Conservation (phyloP, 2,888 invertebrate species). For the Darwinula stevensoni region DNA sequence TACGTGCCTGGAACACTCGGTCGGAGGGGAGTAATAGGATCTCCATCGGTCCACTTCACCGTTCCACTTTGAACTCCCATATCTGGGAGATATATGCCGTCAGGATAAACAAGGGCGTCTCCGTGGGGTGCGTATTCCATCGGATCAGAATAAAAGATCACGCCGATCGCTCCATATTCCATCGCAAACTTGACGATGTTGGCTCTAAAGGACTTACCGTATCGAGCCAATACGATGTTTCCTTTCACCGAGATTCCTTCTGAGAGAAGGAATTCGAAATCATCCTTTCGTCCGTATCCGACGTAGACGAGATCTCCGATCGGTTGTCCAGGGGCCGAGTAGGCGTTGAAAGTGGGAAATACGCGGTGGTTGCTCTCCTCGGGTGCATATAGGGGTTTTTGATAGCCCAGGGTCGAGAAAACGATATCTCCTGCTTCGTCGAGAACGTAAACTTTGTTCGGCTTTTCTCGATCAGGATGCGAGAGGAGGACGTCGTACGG, state of each 20-base stretch:
- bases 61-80: conserved; percentile 21
- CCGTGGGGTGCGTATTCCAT: conserved; percentile 14
- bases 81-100: conserved; percentile 18
- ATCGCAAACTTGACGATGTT: conserved; percentile 16
- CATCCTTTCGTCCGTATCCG: conserved; percentile 18
- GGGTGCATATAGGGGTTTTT: conserved; percentile 1
- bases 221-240: conserved; percentile 20
- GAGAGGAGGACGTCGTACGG: too few relatives aligned
- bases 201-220: conserved; percentile 20
- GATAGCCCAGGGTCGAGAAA: conserved; percentile 6
- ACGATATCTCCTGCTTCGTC: conserved; percentile 1
- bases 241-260: conserved; percentile 15
- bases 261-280: conserved; percentile 15
- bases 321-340: conserved; percentile 11
- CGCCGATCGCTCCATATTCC: background rate
- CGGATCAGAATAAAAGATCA: background rate
- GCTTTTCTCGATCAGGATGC: too few relatives aligned
- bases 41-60: conserved; percentile 16
- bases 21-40: conserved; percentile 21
- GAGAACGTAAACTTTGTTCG: too few relatives aligned
- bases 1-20: conserved; percentile 16
- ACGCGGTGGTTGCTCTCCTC: conserved; percentile 8
- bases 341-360: conserved; percentile 11
- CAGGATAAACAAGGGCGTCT: conserved; percentile 12
- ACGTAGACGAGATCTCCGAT: conserved; percentile 16